Conservation (phyloP, 2,888 invertebrate genomes). For the Tetrapedia diversipes region DNA sequence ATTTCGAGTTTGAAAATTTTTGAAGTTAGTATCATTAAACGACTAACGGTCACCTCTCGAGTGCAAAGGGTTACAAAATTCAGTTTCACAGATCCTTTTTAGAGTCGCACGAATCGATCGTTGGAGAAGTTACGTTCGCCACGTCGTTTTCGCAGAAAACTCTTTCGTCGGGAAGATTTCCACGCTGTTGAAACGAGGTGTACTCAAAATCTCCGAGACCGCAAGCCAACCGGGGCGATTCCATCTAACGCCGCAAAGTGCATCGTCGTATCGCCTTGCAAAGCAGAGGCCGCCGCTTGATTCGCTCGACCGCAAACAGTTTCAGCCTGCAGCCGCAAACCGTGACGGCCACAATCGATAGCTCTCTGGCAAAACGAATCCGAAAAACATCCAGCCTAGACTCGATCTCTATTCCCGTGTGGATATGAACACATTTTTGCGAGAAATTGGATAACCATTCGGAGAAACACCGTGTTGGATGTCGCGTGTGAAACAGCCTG, state of each 20-base stretch:
- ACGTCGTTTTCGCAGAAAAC: neutral
- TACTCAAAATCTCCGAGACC: constrained; percentile 32
- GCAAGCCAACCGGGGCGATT: constrained; percentile 26
- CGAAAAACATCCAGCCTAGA: constrained; percentile 4
- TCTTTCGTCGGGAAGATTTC: neutral
- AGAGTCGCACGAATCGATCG: too few relatives aligned
- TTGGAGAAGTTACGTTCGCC: neutral
- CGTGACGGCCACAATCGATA: constrained; percentile 45
- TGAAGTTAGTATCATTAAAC: too few relatives aligned
- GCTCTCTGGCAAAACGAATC: constrained; percentile 26
- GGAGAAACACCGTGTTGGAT: too few relatives aligned
- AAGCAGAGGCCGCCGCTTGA: constrained; percentile 35
- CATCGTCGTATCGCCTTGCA: constrained; percentile 34
- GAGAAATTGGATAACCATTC: neutral
- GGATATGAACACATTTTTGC: too few relatives aligned
- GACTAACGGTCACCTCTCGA: too few relatives aligned
- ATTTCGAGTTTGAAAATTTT: too few relatives aligned
- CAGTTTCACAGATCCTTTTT: too few relatives aligned
- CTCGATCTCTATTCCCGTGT: neutral
- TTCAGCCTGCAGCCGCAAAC: constrained; percentile 38
- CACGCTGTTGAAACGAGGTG: neutral
- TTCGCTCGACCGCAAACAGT: constrained; percentile 54
- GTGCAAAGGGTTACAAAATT: too few relatives aligned
- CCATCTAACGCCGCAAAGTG: constrained; percentile 29
- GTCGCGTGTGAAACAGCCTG: too few relatives aligned